These are phyloP conservation scores for Nephrotoma appendiculata DNA, from an alignment of 2,888 invertebrate genomes.

Conservation along the genomic window DNA sequence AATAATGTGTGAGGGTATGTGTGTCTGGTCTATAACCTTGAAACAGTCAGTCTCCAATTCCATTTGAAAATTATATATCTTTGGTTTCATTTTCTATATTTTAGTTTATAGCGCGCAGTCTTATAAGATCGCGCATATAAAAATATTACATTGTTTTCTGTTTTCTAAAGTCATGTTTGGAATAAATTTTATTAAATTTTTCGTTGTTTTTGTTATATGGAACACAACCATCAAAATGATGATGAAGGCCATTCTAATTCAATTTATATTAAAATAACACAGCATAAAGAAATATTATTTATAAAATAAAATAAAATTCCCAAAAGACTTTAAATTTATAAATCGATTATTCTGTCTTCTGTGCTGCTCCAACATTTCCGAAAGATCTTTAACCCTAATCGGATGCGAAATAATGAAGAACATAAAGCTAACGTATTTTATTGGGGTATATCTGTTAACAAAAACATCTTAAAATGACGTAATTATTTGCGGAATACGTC, in stretches of 20 bases:
- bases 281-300: background rate
- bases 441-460: background rate
- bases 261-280: background rate
- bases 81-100: background rate
- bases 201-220: background rate
- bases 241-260: background rate
- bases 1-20: background rate
- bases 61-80: background rate
- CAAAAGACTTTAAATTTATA: background rate
- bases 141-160: background rate
- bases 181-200: background rate
- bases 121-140: background rate
- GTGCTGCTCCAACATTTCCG: background rate
- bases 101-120: background rate
- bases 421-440: background rate
- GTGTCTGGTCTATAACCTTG: background rate
- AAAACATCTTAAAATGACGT: background rate
- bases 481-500: background rate
- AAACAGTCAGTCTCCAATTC: background rate
- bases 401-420: background rate
- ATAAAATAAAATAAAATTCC: background rate
- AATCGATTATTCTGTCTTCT: background rate
- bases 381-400: background rate
- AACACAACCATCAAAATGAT: background rate
- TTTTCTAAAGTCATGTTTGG: background rate